Base-by-base conservation (phyloP, 1,140 invertebrate species). In the Cephus cinctus region DNA sequence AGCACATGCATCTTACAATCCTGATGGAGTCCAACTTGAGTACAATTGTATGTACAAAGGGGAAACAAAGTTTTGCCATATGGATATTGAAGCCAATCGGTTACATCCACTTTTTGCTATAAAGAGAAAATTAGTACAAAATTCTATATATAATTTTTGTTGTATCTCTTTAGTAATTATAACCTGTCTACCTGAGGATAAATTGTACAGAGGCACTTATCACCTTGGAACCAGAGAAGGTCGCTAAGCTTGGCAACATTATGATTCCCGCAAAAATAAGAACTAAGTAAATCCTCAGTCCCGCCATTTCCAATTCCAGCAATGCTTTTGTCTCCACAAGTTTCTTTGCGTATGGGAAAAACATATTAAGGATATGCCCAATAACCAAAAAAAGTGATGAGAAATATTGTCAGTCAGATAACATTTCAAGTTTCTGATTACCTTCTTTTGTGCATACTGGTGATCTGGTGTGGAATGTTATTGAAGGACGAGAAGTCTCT, bases 61-160 rank as follows among this genome's bases (percentile, higher is more conserved):
- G 81, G 81, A 61, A 83, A 81, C 23, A 74, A 50, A 14, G 72
- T 76, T 39, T 64, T 67, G 46, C 78, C 77, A 50, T 52, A 61
- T 2, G 76, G 75, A 59, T 78, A 82, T 9, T 57, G 54, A 14
- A 82, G 59, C 82, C 81, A 84, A 35, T 73, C 65, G 2, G 69
- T 75, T n/a, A 82, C 56, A 46, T 76, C 67, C 41, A 80, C 53
- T 45, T 65, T 62, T 78, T 78, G 76, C 75, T 77, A 47, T 12
- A 47, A 56, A 47, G 12, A 52, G 43, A 67, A 54, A 65, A 61
- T 59, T 2, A 55, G 57, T 15, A 72, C 69, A 2, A 67, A 66
- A 19, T 69, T 32, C 30, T 59, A 42, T 38, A 50, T 63, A 5
- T 65, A 62, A 3, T 61, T 53, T 12, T 56, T 4, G 4, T 61